Conservation (phyloP, 2,888 invertebrate genomes). For the Endomychus coccineus region DNA sequence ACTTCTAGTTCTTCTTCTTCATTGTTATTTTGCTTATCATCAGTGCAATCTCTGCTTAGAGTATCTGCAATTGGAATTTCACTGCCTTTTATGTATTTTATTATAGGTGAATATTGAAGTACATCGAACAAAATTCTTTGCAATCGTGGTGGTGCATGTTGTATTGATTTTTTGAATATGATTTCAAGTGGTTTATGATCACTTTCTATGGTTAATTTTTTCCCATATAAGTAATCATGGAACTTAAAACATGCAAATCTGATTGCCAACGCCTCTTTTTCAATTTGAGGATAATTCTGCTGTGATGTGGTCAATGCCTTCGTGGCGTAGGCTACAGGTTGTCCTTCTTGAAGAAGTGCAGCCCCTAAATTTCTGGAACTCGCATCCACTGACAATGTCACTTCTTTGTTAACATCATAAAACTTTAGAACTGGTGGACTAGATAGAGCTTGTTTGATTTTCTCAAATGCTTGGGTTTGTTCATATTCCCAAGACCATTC, state of each 20-base stretch:
- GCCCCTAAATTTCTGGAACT: constrained; percentile 1
- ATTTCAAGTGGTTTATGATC: too few relatives aligned
- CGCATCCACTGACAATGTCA: constrained; percentile 3
- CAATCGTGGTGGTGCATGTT: constrained; percentile 3
- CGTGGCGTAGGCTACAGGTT: constrained; percentile 4
- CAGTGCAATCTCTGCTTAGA: constrained; percentile 4
- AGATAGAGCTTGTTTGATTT: too few relatives aligned
- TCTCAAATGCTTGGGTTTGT: too few relatives aligned
- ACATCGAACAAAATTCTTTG: too few relatives aligned
- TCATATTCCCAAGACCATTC: too few relatives aligned
- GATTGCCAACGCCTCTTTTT: constrained; percentile 8
- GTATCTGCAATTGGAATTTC: too few relatives aligned
- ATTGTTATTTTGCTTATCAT: not conserved
- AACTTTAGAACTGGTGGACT: constrained; percentile 3
- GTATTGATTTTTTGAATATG: constrained; percentile 5
- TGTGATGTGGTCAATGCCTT: constrained; percentile 6
- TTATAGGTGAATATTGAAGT: too few relatives aligned
- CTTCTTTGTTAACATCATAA: too few relatives aligned
- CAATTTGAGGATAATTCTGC: constrained; percentile 9
- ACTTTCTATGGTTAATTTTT: constrained; percentile 4
- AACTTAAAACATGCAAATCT: constrained; percentile 5
- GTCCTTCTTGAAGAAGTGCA: constrained; percentile 4
- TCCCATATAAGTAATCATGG: not conserved
- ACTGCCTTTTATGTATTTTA: too few relatives aligned
- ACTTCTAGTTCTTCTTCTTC: constrained; percentile 7